phyloP scores from a whole-genome alignment of 2,888 invertebrate genomes.

The Ichneumon xanthorius region DNA sequence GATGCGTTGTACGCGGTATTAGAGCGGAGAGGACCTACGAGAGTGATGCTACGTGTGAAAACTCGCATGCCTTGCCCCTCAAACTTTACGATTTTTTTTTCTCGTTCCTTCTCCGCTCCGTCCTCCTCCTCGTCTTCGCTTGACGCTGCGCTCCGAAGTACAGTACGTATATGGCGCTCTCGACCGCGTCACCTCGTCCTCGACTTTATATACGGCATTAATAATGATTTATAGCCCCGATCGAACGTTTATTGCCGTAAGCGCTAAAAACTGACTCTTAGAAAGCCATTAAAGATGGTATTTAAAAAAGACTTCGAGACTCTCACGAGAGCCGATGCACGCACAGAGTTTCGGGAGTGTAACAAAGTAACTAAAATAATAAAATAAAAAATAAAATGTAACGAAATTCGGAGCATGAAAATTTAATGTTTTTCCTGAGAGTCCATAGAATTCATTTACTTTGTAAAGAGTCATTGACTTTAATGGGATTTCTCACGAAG shows the following conservation, averaged over 20 bases:
- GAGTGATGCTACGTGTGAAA: slow-evolving; percentile 41
- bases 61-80: slow-evolving; percentile 37
- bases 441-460: background rate
- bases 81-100: slow-evolving; percentile 66
- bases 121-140: slow-evolving; percentile 25
- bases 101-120: slow-evolving; percentile 2
- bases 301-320: slow-evolving; percentile 34
- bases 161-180: slow-evolving; percentile 17
- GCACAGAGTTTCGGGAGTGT: background rate
- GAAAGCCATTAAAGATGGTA: slow-evolving; percentile 59
- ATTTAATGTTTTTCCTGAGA: slow-evolving; percentile 9
- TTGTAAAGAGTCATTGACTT: slow-evolving; percentile 18
- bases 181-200: slow-evolving; percentile 59
- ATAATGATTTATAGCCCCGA: slow-evolving; percentile 67
- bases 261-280: slow-evolving; percentile 60
- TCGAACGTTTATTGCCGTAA: slow-evolving; percentile 65
- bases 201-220: slow-evolving; percentile 63
- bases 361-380: slow-evolving; percentile 41
- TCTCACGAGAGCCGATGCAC: slow-evolving; percentile 9
- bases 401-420: slow-evolving; percentile 32
- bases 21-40: slow-evolving; percentile 41
- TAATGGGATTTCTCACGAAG: slow-evolving; percentile 2
- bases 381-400: slow-evolving; percentile 15
- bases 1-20: slow-evolving; percentile 29
- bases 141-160: background rate